phyloP scores from a whole-genome alignment of 2,888 invertebrate genomes.

The Lordiphosa fenestrarum region DNA sequence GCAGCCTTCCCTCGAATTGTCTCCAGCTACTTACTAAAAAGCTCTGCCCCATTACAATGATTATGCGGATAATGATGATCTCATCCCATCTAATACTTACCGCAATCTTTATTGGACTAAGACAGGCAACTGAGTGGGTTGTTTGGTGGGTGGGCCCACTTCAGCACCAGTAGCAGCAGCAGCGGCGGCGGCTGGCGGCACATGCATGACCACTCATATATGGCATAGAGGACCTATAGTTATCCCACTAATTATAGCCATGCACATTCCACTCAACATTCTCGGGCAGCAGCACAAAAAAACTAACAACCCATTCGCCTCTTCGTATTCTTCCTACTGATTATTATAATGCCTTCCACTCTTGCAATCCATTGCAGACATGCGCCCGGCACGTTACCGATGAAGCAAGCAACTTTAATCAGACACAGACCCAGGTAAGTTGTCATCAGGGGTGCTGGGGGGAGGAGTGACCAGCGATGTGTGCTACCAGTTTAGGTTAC shows the following conservation, averaged over 20 bases:
- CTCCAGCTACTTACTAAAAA: background rate
- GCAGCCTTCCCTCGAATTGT: no score
- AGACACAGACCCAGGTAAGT: slow-evolving; percentile 69
- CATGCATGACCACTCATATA: slow-evolving; percentile 42
- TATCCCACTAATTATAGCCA: slow-evolving; percentile 58
- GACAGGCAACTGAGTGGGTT: slow-evolving; percentile 27
- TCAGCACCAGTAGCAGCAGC: slow-evolving; percentile 15
- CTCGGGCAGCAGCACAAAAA: slow-evolving; percentile 28
- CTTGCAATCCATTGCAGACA: slow-evolving; percentile 50
- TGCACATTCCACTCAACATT: slow-evolving; percentile 48
- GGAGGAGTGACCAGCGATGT: slow-evolving; percentile 17
- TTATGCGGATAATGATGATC: slow-evolving; percentile 11
- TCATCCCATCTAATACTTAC: slow-evolving; percentile 21
- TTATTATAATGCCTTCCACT: slow-evolving; percentile 28
- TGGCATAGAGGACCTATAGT: slow-evolving; percentile 41
- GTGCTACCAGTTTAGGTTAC: slow-evolving; percentile 42
- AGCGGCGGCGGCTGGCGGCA: slow-evolving; percentile 4
- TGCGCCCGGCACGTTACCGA: slow-evolving; percentile 69
- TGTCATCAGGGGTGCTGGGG: slow-evolving; percentile 43
- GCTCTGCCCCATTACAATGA: slow-evolving; percentile 10
- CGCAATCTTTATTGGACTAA: slow-evolving; percentile 32
- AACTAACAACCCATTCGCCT: slow-evolving; percentile 41
- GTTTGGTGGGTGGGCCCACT: slow-evolving; percentile 26
- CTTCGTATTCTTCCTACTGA: slow-evolving; percentile 21
- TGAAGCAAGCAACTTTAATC: slow-evolving; percentile 67